Percentiles rank a stretch among this genome's conserved stretches.
phyloP scores from a whole-genome alignment of 1,140 invertebrate species.

The Matsumurasca onukii region DNA sequence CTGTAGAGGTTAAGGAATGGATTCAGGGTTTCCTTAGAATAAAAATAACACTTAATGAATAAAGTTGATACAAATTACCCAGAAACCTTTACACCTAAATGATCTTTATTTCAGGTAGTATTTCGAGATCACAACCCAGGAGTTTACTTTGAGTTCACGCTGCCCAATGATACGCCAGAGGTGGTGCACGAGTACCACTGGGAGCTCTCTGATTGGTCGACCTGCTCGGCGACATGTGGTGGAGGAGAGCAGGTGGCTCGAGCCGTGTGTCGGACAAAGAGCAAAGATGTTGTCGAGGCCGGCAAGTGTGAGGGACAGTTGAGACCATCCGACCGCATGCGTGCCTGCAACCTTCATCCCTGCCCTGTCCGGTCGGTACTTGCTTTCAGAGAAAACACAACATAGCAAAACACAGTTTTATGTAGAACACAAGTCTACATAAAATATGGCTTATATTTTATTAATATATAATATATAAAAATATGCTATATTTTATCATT shows the following conservation, averaged over 20 bases:
- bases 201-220: conserved; percentile 73
- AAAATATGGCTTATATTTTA: too few species aligned
- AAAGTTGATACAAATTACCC: too few species aligned
- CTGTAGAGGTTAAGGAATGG: too few species aligned
- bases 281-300: conserved; percentile 58
- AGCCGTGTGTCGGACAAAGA: conserved; percentile 64
- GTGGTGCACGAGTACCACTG: conserved; percentile 57
- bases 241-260: conserved; percentile 64
- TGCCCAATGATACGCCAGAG: conserved; percentile 60
- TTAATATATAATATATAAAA: too few species aligned
- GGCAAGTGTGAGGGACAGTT: conserved; percentile 61
- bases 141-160: conserved; percentile 79
- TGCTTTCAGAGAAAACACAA: too few species aligned
- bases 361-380: conserved; percentile 69
- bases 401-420: too few species aligned
- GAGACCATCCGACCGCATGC: conserved; percentile 59
- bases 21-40: too few species aligned
- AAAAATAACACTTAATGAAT: too few species aligned
- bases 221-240: conserved; percentile 72
- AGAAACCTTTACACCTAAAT: too few species aligned
- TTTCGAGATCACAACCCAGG: conserved; percentile 76
- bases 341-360: conserved; percentile 66
- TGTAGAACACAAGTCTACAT: too few species aligned
- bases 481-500: too few species aligned
- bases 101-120: conserved; percentile 78